Conservation (phyloP, 1,140 invertebrate genomes). For the Pinna nobilis region DNA sequence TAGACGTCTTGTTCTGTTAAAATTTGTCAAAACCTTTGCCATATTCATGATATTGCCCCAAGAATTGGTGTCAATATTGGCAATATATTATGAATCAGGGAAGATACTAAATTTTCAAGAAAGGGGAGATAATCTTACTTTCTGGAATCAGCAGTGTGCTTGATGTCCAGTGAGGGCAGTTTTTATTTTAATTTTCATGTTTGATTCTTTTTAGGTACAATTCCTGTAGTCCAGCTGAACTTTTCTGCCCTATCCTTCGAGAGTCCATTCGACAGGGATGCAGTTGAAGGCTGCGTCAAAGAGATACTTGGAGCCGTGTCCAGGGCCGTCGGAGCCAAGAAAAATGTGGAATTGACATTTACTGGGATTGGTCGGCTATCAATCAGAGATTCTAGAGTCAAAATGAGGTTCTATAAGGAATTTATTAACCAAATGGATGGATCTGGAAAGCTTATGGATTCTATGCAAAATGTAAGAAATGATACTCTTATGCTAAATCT, state of each 20-base stretch:
- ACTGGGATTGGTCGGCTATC: slow-evolving; percentile 69
- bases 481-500: too few species aligned
- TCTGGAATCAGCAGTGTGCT: too few species aligned
- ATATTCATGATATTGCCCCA: too few species aligned
- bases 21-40: too few species aligned
- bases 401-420: slow-evolving; percentile 75
- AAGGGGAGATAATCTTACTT: too few species aligned
- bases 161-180: too few species aligned
- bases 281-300: slow-evolving; percentile 71
- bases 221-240: slow-evolving; percentile 72
- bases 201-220: slow-evolving; percentile 61
- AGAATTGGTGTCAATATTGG: too few species aligned
- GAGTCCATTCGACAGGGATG: slow-evolving; percentile 71
- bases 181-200: background rate
- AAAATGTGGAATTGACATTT: slow-evolving; percentile 73
- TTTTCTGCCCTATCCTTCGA: slow-evolving; percentile 71
- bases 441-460: slow-evolving; percentile 67
- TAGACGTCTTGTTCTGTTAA: too few species aligned
- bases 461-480: slow-evolving; percentile 72
- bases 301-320: slow-evolving; percentile 69
- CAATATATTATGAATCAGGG: too few species aligned
- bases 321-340: slow-evolving; percentile 60
- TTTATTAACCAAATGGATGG: slow-evolving; percentile 73
- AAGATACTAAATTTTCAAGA: too few species aligned
- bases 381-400: slow-evolving; percentile 69